Conservation (phyloP, 2,888 invertebrate species). For the Athripsodes cinereus region DNA sequence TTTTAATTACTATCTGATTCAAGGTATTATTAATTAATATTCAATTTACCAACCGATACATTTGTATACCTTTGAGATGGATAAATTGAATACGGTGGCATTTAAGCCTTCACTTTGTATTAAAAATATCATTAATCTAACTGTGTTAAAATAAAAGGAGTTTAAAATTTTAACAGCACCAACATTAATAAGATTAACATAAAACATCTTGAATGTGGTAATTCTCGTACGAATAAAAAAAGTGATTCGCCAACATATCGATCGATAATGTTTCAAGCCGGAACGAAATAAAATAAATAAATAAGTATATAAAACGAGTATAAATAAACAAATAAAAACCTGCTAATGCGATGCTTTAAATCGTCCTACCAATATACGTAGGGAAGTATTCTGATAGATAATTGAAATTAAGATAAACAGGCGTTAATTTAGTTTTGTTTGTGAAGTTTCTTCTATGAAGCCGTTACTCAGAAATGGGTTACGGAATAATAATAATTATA, state of each 20-base stretch:
- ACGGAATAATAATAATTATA: too few species aligned
- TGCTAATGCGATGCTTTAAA: conserved; percentile 13
- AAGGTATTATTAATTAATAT: too few species aligned
- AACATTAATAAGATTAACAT: background rate
- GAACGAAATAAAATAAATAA: conserved; percentile 11
- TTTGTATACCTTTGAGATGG: too few species aligned
- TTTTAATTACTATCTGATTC: too few species aligned
- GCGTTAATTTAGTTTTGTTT: too few species aligned
- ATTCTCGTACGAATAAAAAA: background rate
- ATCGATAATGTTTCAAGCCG: conserved; percentile 9
- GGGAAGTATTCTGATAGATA: too few species aligned
- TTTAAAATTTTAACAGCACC: background rate
- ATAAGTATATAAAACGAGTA: conserved; percentile 18
- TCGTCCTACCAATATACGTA: too few species aligned
- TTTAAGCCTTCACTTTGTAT: background rate
- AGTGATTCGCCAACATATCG: conserved; percentile 12
- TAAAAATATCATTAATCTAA: background rate
- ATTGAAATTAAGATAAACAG: too few species aligned
- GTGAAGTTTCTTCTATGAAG: too few species aligned
- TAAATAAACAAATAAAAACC: conserved; percentile 11
- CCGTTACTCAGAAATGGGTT: too few species aligned
- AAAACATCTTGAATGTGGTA: background rate
- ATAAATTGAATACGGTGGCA: background rate
- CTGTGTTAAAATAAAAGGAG: background rate
- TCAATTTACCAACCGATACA: too few species aligned